Evolutionary conservation across 2,113 vertebrate species (phyloP).

Genomic region (Callorhinus ursinus): DNA sequence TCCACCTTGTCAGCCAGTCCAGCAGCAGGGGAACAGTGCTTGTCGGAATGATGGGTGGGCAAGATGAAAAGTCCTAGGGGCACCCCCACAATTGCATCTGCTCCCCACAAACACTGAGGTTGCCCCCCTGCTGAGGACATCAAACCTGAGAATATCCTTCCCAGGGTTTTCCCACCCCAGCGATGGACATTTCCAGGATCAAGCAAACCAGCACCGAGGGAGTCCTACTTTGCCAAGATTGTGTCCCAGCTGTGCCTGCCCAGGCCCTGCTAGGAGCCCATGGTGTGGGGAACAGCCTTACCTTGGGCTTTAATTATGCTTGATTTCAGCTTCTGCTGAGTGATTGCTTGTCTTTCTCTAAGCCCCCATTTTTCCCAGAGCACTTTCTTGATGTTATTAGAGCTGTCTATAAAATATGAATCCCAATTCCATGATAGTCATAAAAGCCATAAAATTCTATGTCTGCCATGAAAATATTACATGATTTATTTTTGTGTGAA

Average conservation of each 20-base stretch:
- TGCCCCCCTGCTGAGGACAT: neutral
- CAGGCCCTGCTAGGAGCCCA: neutral
- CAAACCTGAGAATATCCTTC: neutral
- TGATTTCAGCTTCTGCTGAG: constrained; percentile 72
- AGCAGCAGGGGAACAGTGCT: no score
- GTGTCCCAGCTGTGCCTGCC: neutral
- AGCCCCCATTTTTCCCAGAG: constrained; percentile 76
- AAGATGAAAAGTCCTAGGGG: neutral
- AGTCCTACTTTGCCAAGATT: neutral
- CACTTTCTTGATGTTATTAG: constrained; percentile 86
- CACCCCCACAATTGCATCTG: neutral
- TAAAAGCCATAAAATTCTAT: constrained; percentile 90
- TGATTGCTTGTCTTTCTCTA: constrained; percentile 60
- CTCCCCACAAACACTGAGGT: neutral
- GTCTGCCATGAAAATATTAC: constrained; percentile 86
- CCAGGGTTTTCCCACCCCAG: rapidly evolving
- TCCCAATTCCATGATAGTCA: constrained; percentile 86
- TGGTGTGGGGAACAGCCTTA: neutral
- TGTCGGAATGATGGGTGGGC: neutral
- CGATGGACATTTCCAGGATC: rapidly evolving
- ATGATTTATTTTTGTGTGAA: constrained; percentile 87
- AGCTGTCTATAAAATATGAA: constrained; percentile 87
- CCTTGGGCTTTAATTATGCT: constrained; percentile 68
- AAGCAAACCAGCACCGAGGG: no score
- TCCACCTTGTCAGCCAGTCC: neutral